Evolutionary conservation across 1,140 invertebrate genomes (phyloP), one percentile per base, ranked within the genome.

Genomic region (Drosophila bifasciata): DNA sequence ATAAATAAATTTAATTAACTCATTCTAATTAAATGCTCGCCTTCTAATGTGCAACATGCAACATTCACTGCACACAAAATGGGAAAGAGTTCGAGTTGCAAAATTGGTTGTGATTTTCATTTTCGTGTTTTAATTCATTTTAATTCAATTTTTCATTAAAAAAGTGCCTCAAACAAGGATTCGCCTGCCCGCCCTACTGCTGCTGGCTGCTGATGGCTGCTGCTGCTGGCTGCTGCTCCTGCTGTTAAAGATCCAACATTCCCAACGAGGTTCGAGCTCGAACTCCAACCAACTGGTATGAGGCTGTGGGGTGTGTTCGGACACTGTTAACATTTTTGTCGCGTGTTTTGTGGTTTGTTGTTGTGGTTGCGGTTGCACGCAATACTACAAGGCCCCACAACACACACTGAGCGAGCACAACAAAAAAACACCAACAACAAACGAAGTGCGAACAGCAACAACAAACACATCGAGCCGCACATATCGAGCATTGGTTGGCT

Each of bases 331-430:
- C 86, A 89, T 89, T 89, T 90, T 83, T 85, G 86, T 90, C 80
- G 86, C 86, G 86, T 89, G 86, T 86, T 90, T 85, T 89, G 86
- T 71, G 86, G 86, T 73, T 75, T 90, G 86, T 89, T 90, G 86
- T 89, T 89, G 86, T 50, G 86, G 86, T 89, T 89, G 86, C 59
- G 86, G 86, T 90, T 89, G 77, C 75, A 89, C 86, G 57, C 86
- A 89, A 4, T 67, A 79, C 74, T 66, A 73, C 86, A 79, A 66
- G 64, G 61, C 63, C 63, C 23, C 48, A 25, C 41, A 43, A 58
- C 55, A 41, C 55, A 41, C 61, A 53, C 66, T 75, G 39, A 57
- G 51, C 57, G 64, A 36, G 11, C 3, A 36, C 28, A 28, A 23
- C 21, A 25, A 7, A 28, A 28, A 8, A 9, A 9, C 28, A 28